Base-by-base conservation (phyloP, 1,140 invertebrate genomes). In the Drosophila tropicalis region DNA sequence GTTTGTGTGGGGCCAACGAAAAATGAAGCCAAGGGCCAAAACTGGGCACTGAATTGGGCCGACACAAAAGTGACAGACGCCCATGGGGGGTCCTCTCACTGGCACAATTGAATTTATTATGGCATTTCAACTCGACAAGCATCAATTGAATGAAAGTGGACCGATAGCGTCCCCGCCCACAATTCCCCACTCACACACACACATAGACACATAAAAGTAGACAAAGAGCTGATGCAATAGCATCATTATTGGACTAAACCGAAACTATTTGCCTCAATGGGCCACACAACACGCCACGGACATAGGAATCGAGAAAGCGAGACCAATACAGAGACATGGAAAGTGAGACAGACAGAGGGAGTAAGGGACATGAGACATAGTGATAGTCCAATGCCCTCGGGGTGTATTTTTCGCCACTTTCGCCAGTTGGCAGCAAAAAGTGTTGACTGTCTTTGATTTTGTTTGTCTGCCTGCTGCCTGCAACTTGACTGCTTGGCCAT, bases 31-130 rank as follows among this genome's bases (percentile, higher is more conserved):
- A 58, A 57, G 63, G 36, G 40, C 15, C 40, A 41, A 60, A 62
- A 55, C 62, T 22, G 55, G 72, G 61, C 44, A 55, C 34, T 68
- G 22, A 70, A 62, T 63, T 70, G 71, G 71, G 75, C 47, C 41
- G 67, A 63, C 78, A 85, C 65, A 86, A 73, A 79, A 85, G 72
- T 67, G 71, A 83, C 68, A 79, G 69, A 36, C 75, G 75, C 79
- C 76, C 29, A 40, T 47, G 76, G 75, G 79, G 79, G 76, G 44
- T 22, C 44, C 44, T 62, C 64, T 60, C 70, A 69, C 56, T 76
- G 79, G 74, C 79, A 86, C 84, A 86, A 86, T 86, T 87, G 83
- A 86, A 87, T 86, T 86, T 86, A 86, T 86, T 86, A 87, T 87
- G 83, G 84, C 72, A 86, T 83, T 86, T 86, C 83, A 76, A 63